Evolutionary conservation across 2,888 invertebrate species (phyloP), one percentile per base, ranked within the genome.

Genomic region (Cheilosia soror): DNA sequence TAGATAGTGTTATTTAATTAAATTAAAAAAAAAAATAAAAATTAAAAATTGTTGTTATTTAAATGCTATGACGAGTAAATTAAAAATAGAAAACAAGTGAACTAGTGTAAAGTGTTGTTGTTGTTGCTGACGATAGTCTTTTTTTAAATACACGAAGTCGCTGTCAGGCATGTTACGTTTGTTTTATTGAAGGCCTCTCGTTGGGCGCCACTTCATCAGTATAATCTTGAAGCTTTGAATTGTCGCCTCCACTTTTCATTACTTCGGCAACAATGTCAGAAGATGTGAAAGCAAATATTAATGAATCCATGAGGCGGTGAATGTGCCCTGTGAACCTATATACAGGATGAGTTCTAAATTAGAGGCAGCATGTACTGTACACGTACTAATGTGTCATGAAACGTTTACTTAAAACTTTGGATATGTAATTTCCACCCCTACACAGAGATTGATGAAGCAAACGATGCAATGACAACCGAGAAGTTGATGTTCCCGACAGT

Each of bases 1-100:
- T 69, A 77, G 53, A n/a, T 69, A 77, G 62, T 60, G 29, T 63
- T 71, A 63, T 69, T 69, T 55, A 78, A 77, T 69, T 77, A 47
- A 63, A 78, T 60, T 51, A 42, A 51, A 71, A 66, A 25, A 63
- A 33, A 44, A 47, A 31, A 20, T 71, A 29, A n/a, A n/a, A n/a
- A n/a, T n/a, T n/a, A n/a, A n/a, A n/a, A n/a, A n/a, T n/a, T 62
- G 33, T 66, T 49, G n/a, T 55, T 42, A 73, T 15, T 42, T 49
- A 25, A 27, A 76, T 11, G 51, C 58, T 76, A 66, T 76, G 60
- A 65, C 55, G 33, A 49, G 37, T 44, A 55, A 69, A 44, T 15
- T 49, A 47, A 15, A 47, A 27, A 40, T n/a, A 51, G 57, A 37
- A 40, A 13, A 47, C 62, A 72, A 42, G 0, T 31, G 7, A 42